Conservation (phyloP, 2,113 vertebrate species). For the Puffinus mauretanicus region DNA sequence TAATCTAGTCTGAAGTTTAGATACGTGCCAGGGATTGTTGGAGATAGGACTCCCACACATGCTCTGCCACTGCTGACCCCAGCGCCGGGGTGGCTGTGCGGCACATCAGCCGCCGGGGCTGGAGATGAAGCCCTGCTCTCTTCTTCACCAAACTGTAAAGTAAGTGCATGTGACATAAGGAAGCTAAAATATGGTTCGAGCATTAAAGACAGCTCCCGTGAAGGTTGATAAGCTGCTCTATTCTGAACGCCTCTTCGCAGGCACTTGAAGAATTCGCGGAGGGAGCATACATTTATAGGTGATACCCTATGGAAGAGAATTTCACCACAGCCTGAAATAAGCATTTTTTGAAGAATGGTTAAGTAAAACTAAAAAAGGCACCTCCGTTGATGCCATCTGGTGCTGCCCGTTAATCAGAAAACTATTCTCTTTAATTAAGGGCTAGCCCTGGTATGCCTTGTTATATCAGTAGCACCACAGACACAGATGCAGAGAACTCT, state of each 20-base stretch:
- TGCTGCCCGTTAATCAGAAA: slow-evolving; percentile 12
- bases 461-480: background rate
- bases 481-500: background rate
- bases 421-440: slow-evolving; percentile 3
- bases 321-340: background rate
- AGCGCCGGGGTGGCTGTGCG: accelerated
- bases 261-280: accelerated
- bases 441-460: background rate
- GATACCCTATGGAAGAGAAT: background rate
- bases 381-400: slow-evolving; percentile 6
- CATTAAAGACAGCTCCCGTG: accelerated
- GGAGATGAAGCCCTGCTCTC: background rate
- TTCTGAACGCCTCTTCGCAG: background rate
- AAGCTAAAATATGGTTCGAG: background rate
- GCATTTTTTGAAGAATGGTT: background rate
- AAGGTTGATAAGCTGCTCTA: background rate
- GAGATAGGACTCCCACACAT: background rate
- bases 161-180: background rate
- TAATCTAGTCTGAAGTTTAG: slow-evolving; percentile 18
- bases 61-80: background rate
- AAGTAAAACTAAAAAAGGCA: slow-evolving; percentile 2
- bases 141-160: background rate
- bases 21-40: background rate
- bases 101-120: background rate
- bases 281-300: background rate